These are phyloP conservation scores for Sinonovacula constricta DNA, from an alignment of 1,140 invertebrate species.

Conservation along the genomic window DNA sequence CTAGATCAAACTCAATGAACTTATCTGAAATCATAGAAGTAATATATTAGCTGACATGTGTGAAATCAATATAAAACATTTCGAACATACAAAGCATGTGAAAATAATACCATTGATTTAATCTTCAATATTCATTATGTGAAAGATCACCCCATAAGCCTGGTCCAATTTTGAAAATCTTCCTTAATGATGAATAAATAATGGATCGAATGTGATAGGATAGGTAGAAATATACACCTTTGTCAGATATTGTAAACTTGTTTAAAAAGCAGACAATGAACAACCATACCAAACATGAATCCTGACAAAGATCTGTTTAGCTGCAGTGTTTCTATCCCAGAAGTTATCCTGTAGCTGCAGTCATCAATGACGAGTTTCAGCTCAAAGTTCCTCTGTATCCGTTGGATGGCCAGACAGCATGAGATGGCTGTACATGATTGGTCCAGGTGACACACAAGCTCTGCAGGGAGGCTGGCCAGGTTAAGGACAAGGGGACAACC, in stretches of 20 bases:
- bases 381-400: neutral
- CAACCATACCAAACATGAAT: conserved; percentile 23
- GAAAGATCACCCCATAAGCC: too few relatives aligned
- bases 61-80: too few relatives aligned
- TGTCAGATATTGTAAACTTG: too few relatives aligned
- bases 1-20: neutral
- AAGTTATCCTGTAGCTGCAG: conserved; percentile 3
- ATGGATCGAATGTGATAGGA: too few relatives aligned
- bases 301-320: neutral
- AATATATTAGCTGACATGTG: too few relatives aligned
- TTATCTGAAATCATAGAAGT: conserved; percentile 2
- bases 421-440: neutral
- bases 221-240: too few relatives aligned
- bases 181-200: too few relatives aligned
- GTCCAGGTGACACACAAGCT: neutral
- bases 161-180: too few relatives aligned
- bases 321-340: conserved; percentile 15
- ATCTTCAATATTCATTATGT: too few relatives aligned
- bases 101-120: too few relatives aligned
- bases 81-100: too few relatives aligned
- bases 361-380: conserved; percentile 11
- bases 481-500: neutral
- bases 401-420: neutral
- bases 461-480: neutral
- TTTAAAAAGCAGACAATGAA: too few relatives aligned